Percentiles rank a stretch among this genome's conserved stretches.
Evolutionary conservation across 2,888 invertebrate species (phyloP).

Genomic region (Sphecodes monilicornis): DNA sequence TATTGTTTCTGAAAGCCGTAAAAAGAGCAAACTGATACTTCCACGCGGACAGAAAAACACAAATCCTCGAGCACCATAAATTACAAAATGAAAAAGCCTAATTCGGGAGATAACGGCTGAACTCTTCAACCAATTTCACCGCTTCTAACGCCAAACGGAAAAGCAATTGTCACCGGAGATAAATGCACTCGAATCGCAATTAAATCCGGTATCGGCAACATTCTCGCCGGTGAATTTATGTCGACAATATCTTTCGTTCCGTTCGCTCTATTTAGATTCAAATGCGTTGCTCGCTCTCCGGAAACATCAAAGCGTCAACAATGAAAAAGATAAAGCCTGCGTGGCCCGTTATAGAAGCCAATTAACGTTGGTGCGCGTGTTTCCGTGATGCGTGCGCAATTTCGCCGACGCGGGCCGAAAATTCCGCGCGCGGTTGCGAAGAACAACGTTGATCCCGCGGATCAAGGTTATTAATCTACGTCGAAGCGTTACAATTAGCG

Average conservation of each 20-base stretch:
- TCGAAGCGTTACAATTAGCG: conserved; percentile 35
- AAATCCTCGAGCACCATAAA: background rate
- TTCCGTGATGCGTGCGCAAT: background rate
- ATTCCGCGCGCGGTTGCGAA: background rate
- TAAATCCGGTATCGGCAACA: background rate
- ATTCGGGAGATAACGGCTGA: background rate
- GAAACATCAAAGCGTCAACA: background rate
- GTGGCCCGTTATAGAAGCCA: background rate
- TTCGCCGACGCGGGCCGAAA: background rate
- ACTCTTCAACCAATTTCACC: background rate
- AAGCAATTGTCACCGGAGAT: conserved; percentile 4
- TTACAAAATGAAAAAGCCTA: background rate
- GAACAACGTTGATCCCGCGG: background rate
- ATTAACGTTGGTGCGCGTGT: background rate
- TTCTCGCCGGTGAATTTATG: background rate
- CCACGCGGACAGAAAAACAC: background rate
- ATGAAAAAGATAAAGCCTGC: background rate
- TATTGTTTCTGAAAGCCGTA: background rate
- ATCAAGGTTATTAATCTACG: background rate
- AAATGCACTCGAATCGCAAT: conserved; percentile 13
- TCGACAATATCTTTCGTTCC: background rate
- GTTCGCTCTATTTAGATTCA: background rate
- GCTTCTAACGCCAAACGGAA: background rate
- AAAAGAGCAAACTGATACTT: background rate
- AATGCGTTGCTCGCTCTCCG: background rate